These are phyloP conservation scores for Eutrigla gurnardus DNA, from an alignment of 2,797 vertebrate species.

Conservation along the genomic window DNA sequence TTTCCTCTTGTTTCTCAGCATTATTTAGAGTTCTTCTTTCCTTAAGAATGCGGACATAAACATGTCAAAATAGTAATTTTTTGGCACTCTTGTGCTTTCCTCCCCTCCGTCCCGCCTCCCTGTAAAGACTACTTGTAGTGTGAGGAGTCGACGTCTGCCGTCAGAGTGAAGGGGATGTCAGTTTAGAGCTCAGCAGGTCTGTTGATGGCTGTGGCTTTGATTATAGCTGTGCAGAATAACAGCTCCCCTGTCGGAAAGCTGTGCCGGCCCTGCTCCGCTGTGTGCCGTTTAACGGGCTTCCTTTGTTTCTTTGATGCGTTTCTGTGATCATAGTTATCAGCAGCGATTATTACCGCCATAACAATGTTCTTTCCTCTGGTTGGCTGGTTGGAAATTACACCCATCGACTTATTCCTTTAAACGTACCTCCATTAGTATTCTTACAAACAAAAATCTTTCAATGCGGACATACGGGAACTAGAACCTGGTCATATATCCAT, in stretches of 20 bases:
- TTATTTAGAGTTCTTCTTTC: slow-evolving; percentile 21
- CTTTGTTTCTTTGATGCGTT: slow-evolving; percentile 29
- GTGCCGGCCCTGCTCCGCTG: slow-evolving; percentile 44
- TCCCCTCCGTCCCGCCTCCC: slow-evolving; percentile 16
- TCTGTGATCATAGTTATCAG: slow-evolving; percentile 35
- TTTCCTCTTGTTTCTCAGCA: slow-evolving; percentile 4
- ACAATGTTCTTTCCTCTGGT: slow-evolving; percentile 4
- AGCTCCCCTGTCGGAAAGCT: slow-evolving; percentile 51
- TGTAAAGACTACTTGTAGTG: slow-evolving; percentile 5
- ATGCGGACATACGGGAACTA: not conserved
- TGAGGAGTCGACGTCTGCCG: slow-evolving; percentile 46
- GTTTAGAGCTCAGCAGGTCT: slow-evolving; percentile 53
- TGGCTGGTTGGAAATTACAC: slow-evolving; percentile 10
- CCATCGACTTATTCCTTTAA: slow-evolving; percentile 4
- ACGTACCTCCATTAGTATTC: not conserved
- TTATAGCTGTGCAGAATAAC: slow-evolving; percentile 66
- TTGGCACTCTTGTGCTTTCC: not conserved
- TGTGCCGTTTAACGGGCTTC: slow-evolving; percentile 30
- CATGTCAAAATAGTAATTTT: not conserved
- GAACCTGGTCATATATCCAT: not conserved
- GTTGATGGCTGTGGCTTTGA: slow-evolving; percentile 57
- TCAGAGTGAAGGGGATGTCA: slow-evolving; percentile 43
- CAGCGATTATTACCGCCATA: not conserved
- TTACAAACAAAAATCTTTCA: not conserved
- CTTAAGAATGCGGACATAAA: slow-evolving; percentile 10